Conservation (phyloP, 2,797 vertebrate genomes). For the Spatula versicolor region DNA sequence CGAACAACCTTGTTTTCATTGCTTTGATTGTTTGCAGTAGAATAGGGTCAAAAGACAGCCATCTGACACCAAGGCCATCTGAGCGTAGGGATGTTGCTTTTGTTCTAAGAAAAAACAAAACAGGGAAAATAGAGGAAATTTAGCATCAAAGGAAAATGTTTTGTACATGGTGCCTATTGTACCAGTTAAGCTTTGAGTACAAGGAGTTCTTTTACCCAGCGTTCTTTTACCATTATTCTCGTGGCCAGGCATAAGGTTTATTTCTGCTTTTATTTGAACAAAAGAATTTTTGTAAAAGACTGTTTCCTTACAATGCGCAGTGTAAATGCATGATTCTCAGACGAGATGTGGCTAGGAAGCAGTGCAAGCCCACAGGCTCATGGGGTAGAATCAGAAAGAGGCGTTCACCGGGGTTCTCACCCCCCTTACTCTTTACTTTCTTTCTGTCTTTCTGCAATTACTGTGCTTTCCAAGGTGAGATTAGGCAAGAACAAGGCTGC, state of each 20-base stretch:
- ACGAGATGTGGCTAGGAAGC: background rate
- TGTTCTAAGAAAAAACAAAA: background rate
- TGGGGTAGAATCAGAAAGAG: background rate
- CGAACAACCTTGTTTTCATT: background rate
- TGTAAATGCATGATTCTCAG: background rate
- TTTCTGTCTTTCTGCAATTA: background rate
- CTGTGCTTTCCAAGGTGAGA: constrained; percentile 11
- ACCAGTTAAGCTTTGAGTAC: background rate
- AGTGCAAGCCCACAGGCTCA: background rate
- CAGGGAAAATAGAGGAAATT: background rate
- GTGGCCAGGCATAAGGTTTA: background rate
- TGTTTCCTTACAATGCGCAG: background rate
- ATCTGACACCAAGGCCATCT: background rate
- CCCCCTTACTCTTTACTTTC: background rate
- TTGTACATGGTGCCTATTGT: background rate
- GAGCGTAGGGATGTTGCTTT: background rate
- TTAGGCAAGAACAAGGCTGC: constrained; percentile 8
- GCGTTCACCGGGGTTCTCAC: background rate
- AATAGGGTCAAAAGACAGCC: background rate
- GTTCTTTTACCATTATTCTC: background rate
- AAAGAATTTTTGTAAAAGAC: background rate
- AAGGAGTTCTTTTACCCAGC: background rate
- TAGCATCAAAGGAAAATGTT: background rate
- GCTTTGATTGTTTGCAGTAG: background rate
- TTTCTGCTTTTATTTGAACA: background rate